Percentiles rank a stretch among this genome's conserved stretches.
phyloP scores from a whole-genome alignment of 2,113 vertebrate genomes.

The Phylloscopus trochiloides region DNA sequence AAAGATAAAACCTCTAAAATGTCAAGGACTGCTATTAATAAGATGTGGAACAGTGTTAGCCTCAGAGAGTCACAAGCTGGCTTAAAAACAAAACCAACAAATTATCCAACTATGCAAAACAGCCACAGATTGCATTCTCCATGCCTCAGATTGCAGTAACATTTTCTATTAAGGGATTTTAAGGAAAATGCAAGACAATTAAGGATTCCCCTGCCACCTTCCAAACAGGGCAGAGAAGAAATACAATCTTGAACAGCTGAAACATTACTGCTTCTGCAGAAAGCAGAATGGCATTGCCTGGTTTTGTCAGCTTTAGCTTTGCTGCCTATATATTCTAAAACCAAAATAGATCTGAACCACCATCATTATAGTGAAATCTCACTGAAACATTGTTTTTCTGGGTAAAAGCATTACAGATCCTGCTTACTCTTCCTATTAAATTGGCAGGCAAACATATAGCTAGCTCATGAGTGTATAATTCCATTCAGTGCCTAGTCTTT shows the following conservation, averaged over 20 bases:
- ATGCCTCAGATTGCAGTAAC: neutral
- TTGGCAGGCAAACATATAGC: neutral
- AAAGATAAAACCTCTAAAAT: conserved; percentile 19
- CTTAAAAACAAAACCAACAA: conserved; percentile 18
- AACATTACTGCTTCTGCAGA: neutral
- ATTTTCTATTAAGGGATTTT: neutral
- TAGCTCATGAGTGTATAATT: neutral
- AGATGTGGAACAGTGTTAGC: neutral
- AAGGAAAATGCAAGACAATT: neutral
- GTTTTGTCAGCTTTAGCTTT: neutral
- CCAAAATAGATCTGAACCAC: neutral
- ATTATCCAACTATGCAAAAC: conserved; percentile 13
- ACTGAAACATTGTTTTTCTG: neutral
- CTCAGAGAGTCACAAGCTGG: neutral
- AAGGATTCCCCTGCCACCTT: neutral
- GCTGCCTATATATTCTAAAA: neutral
- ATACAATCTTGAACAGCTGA: neutral
- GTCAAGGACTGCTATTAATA: conserved; percentile 10
- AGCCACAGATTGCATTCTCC: neutral
- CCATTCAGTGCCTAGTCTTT: neutral
- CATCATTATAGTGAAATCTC: neutral
- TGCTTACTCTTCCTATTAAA: neutral
- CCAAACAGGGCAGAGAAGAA: neutral
- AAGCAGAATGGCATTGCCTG: neutral
- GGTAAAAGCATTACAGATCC: neutral